Evolutionary conservation across 2,888 invertebrate genomes (phyloP).

Genomic region (Macaria liturata): DNA sequence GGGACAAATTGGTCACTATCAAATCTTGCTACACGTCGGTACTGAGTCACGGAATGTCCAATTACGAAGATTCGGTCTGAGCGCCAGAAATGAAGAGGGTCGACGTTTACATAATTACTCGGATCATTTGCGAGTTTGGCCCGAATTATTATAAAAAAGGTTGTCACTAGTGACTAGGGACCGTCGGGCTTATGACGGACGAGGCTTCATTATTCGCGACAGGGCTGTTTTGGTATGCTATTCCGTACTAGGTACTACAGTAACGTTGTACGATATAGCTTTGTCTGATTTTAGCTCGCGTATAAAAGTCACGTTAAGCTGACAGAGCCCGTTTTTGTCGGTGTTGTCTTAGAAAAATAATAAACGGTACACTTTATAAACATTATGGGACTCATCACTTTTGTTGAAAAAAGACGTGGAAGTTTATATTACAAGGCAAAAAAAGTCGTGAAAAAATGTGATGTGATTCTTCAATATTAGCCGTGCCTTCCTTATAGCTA

Average conservation of each 20-base stretch:
- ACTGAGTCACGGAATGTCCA: conserved; percentile 59
- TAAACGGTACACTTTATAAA: conserved; percentile 12
- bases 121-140: conserved; percentile 78
- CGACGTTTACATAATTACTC: conserved; percentile 79
- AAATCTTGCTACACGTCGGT: conserved; percentile 46
- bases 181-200: conserved; percentile 43
- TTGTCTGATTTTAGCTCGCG: neutral
- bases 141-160: conserved; percentile 75
- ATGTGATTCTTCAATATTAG: too few species aligned
- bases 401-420: neutral
- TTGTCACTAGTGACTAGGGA: conserved; percentile 65
- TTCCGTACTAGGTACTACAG: too few species aligned
- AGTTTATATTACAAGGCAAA: too few species aligned
- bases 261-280: too few species aligned
- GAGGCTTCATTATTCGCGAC: conserved; percentile 52
- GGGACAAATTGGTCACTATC: conserved; percentile 39
- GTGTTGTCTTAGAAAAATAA: conserved; percentile 21
- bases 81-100: conserved; percentile 77
- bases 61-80: conserved; percentile 57
- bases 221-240: conserved; percentile 22
- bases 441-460: too few species aligned
- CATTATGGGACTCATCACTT: conserved; percentile 1
- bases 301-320: conserved; percentile 46
- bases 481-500: too few species aligned
- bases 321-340: conserved; percentile 18